Evolutionary conservation across 2,113 vertebrate species (phyloP).

Genomic region (Ceyx melanurus): DNA sequence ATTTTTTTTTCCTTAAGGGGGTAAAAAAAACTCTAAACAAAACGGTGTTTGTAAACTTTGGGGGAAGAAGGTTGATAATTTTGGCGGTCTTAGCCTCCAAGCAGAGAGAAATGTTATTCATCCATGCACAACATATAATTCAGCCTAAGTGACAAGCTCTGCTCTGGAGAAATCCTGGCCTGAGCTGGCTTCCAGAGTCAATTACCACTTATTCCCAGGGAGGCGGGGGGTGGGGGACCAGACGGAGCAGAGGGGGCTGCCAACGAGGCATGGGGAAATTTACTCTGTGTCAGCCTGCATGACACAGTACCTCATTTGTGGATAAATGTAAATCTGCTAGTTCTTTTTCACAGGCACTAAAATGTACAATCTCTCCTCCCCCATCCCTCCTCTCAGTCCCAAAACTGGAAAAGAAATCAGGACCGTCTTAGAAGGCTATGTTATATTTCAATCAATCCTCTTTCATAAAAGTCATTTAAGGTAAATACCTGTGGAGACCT

Average conservation of each 20-base stretch:
- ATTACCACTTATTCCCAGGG: conserved; percentile 61
- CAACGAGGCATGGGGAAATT: conserved; percentile 42
- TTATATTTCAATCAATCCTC: conserved; percentile 47
- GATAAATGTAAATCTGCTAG: conserved; percentile 69
- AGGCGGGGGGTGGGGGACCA: conserved; percentile 40
- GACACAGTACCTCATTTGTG: conserved; percentile 68
- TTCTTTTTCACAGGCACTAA: conserved; percentile 67
- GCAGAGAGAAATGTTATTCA: conserved; percentile 65
- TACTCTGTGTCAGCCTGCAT: conserved; percentile 54
- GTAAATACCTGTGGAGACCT: conserved; percentile 48
- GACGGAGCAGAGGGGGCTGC: conserved; percentile 30
- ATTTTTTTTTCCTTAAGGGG: neutral
- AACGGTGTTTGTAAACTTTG: conserved; percentile 38
- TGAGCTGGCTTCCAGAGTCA: conserved; percentile 65
- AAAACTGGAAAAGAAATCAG: conserved; percentile 59
- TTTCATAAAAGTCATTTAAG: conserved; percentile 62
- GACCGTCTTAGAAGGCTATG: conserved; percentile 29
- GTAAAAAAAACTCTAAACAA: conserved; percentile 15
- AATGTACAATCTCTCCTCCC: conserved; percentile 46
- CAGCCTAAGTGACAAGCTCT: conserved; percentile 68
- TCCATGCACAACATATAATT: conserved; percentile 64
- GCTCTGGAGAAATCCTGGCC: conserved; percentile 68
- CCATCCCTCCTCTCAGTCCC: neutral
- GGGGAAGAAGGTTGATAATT: conserved; percentile 27
- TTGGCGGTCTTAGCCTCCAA: conserved; percentile 45